A percentile compares a stretch with the other conserved stretches of the same genome.
phyloP scores from a whole-genome alignment of 2,113 vertebrate species.

The Okapia johnstoni region DNA sequence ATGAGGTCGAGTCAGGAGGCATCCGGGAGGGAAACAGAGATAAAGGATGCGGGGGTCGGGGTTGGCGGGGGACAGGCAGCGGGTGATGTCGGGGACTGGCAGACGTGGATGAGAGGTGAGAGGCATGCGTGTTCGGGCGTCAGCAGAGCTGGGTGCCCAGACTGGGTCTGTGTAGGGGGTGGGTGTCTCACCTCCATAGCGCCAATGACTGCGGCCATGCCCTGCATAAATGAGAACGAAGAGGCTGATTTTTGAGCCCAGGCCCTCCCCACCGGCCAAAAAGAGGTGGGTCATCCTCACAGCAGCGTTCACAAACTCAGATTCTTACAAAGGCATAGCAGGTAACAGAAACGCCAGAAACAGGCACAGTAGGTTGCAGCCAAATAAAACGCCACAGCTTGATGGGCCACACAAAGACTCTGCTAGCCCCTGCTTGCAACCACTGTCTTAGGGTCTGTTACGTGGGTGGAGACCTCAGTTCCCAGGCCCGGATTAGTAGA shows the following conservation, averaged over 20 bases:
- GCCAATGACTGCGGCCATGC: conserved; percentile 46
- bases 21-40: background rate
- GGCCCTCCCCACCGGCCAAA: background rate
- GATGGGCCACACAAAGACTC: background rate
- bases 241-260: background rate
- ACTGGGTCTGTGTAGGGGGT: background rate
- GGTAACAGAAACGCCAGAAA: background rate
- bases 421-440: background rate
- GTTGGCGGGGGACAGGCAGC: background rate
- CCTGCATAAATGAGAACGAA: conserved; percentile 44
- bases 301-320: background rate
- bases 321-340: background rate
- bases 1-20: background rate
- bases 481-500: background rate
- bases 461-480: background rate
- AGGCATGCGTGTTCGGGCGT: too few relatives aligned
- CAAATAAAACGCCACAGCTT: background rate
- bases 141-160: background rate
- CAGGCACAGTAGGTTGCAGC: background rate
- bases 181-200: conserved; percentile 69
- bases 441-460: background rate
- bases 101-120: background rate
- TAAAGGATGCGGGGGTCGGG: background rate
- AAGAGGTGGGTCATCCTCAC: background rate
- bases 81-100: background rate